These are phyloP conservation scores for Archilochus colubris DNA, from an alignment of 2,113 vertebrate genomes.

Conservation along the genomic window DNA sequence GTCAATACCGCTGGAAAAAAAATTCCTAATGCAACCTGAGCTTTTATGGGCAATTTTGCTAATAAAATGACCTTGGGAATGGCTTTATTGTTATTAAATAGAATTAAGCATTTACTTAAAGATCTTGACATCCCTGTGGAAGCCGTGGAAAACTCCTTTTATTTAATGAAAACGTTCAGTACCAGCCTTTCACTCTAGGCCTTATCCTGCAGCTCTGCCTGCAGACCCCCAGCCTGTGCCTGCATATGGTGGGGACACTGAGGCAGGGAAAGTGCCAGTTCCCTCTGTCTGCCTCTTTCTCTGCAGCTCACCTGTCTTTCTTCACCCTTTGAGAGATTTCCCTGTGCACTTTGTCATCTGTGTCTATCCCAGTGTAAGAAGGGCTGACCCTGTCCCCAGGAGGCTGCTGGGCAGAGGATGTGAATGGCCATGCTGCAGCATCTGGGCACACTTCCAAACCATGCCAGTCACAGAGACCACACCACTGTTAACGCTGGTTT, in stretches of 20 bases:
- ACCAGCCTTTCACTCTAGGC: not conserved
- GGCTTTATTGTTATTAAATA: conserved; percentile 14
- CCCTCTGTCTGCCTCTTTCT: not conserved
- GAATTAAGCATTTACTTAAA: not conserved
- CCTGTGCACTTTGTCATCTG: not conserved
- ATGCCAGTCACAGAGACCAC: accelerated
- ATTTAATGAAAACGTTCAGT: not conserved
- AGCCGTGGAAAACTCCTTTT: not conserved
- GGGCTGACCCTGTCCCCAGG: not conserved
- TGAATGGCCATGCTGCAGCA: accelerated
- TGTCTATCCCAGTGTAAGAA: too few species aligned
- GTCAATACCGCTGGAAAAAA: not conserved
- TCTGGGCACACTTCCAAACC: accelerated
- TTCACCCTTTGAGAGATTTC: not conserved
- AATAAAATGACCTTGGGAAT: not conserved
- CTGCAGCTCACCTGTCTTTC: not conserved
- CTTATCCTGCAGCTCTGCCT: accelerated
- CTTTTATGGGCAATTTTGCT: not conserved
- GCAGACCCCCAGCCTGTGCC: not conserved
- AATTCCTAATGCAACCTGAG: not conserved
- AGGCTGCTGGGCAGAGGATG: not conserved
- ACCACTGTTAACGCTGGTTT: accelerated
- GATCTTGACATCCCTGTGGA: not conserved
- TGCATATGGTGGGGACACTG: accelerated
- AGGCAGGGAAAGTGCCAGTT: accelerated